These are phyloP conservation scores for Siderastrea siderea DNA, from an alignment of 92 coral and sea anemone genomes.

Conservation along the genomic window DNA sequence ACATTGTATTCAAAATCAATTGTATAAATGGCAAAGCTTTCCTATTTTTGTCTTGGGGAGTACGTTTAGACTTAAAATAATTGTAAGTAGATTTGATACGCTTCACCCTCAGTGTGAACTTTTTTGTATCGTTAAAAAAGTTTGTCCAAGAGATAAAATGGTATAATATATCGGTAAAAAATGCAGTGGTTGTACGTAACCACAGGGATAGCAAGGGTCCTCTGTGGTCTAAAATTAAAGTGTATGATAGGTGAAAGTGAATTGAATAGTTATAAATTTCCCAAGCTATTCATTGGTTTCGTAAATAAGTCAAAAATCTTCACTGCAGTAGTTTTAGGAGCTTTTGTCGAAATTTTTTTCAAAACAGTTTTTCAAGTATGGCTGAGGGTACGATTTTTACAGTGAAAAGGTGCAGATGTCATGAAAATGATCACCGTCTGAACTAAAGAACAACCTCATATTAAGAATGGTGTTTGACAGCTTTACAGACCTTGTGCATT, in stretches of 20 bases:
- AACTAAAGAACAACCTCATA: not conserved
- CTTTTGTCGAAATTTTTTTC: not conserved
- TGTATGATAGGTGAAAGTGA: not conserved
- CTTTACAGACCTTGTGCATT: too few relatives aligned
- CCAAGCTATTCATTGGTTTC: not conserved
- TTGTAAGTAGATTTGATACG: not conserved
- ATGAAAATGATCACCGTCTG: not conserved
- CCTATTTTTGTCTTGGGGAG: constrained; percentile 24
- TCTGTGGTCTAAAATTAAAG: not conserved
- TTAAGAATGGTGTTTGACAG: too few relatives aligned
- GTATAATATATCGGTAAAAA: not conserved
- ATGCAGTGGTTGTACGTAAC: not conserved
- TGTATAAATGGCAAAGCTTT: not conserved
- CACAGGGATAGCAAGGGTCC: not conserved
- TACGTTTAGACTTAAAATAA: not conserved
- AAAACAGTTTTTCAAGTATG: not conserved
- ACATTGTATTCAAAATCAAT: not conserved
- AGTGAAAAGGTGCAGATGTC: not conserved
- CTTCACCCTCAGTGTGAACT: not conserved
- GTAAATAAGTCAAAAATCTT: not conserved
- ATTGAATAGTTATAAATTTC: constrained; percentile 1
- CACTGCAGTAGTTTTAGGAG: not conserved
- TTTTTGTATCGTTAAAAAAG: not conserved
- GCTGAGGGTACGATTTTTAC: not conserved
- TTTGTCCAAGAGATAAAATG: not conserved